Evolutionary conservation across 1,140 invertebrate genomes (phyloP).

Genomic region (Aphelinus certus): DNA sequence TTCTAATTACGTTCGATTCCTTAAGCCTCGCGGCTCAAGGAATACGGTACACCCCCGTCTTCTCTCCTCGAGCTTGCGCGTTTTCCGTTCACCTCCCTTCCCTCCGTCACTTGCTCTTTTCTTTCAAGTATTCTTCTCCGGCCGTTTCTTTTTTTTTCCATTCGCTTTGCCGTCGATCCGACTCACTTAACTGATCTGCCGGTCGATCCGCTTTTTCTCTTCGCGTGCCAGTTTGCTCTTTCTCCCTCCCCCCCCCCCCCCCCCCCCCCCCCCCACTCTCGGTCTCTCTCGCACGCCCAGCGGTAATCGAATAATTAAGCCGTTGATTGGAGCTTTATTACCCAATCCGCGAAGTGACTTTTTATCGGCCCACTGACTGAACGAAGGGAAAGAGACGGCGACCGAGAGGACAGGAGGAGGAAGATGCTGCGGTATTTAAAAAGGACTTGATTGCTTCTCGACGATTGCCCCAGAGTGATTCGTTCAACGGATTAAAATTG

Average conservation of each 20-base stretch:
- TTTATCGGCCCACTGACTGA: conserved; percentile 56
- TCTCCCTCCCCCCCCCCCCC: not conserved
- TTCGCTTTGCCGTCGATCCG: conserved; percentile 29
- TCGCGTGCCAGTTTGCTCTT: not conserved
- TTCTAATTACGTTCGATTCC: conserved; percentile 67
- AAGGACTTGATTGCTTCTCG: conserved; percentile 57
- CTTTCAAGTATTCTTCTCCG: conserved; percentile 22
- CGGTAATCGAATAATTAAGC: conserved; percentile 66
- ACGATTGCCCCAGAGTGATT: conserved; percentile 45
- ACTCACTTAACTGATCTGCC: conserved; percentile 35
- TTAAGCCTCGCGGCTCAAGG: conserved; percentile 47
- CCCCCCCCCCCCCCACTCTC: not conserved
- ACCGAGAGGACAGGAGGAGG: conserved; percentile 29
- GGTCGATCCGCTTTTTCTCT: conserved; percentile 39
- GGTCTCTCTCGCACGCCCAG: conserved; percentile 26
- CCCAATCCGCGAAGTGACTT: conserved; percentile 65
- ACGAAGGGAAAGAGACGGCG: not conserved
- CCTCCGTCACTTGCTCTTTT: conserved; percentile 27
- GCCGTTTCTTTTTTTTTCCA: conserved; percentile 14
- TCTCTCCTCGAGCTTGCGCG: not conserved
- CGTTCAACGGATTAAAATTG: conserved; percentile 23
- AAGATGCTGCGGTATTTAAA: conserved; percentile 56
- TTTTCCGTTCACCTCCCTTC: not conserved
- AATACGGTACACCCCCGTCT: conserved; percentile 23
- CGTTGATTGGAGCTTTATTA: conserved; percentile 67